phyloP scores from a whole-genome alignment of 2,888 invertebrate genomes.

The Megaustenia siamemsis region DNA sequence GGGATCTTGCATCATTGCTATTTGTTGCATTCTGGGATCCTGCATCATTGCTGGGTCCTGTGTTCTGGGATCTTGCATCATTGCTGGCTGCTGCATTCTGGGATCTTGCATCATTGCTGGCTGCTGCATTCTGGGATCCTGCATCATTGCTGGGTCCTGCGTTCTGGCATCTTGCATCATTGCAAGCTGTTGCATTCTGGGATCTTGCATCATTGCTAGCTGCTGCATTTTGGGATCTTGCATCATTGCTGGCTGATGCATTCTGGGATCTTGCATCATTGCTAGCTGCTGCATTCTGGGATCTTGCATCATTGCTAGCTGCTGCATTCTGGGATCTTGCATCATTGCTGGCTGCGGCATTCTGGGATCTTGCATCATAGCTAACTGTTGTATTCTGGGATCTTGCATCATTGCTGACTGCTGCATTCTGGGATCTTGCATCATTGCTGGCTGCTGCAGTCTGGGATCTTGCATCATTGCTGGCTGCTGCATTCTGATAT shows the following conservation, averaged over 20 bases:
- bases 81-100: not conserved
- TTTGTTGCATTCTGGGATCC: constrained; percentile 14
- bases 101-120: constrained; percentile 3
- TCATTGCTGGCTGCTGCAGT: not conserved
- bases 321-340: not conserved
- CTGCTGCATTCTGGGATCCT: not conserved
- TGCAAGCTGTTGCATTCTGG: constrained; percentile 10
- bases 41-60: constrained; percentile 9
- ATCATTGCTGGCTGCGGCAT: not conserved
- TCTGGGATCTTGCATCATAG: constrained; percentile 26
- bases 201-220: constrained; percentile 2
- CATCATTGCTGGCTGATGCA: constrained; percentile 10
- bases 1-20: not conserved
- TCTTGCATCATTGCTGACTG: constrained; percentile 26
- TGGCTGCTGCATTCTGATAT: not conserved
- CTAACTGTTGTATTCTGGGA: constrained; percentile 26
- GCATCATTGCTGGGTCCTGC: too few species aligned
- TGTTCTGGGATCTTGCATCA: constrained; percentile 33
- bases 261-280: not conserved
- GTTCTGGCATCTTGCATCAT: not conserved
- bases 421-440: constrained; percentile 2
- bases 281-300: not conserved
- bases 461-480: constrained; percentile 21
- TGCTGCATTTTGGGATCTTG: not conserved
- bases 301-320: constrained; percentile 17